These are phyloP conservation scores for Coilia nasus DNA, from an alignment of 2,797 vertebrate species.

Conservation along the genomic window DNA sequence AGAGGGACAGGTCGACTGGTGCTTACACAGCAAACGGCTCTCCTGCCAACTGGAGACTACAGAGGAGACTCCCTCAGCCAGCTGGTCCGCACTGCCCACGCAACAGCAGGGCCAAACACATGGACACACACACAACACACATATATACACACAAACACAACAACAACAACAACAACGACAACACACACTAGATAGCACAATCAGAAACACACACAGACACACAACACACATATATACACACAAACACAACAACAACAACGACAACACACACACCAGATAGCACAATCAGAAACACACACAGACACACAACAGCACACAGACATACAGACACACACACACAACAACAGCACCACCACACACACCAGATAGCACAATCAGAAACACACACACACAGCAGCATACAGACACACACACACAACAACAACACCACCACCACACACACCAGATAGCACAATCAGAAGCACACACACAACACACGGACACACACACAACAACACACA, in stretches of 20 bases:
- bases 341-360: conserved; percentile 1
- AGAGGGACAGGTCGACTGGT: not conserved
- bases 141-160: not conserved
- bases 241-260: not conserved
- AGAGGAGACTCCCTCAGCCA: conserved; percentile 3
- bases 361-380: no score
- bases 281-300: not conserved
- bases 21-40: not conserved
- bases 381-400: no score
- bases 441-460: no score
- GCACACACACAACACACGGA: no score
- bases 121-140: not conserved
- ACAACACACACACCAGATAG: not conserved
- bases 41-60: not conserved
- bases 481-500: not conserved
- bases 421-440: no score
- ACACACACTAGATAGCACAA: not conserved
- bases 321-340: not conserved
- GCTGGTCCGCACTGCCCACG: conserved; percentile 28
- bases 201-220: no score
- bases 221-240: not conserved
- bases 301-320: not conserved
- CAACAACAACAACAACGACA: no score
- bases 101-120: not conserved
- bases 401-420: no score